phyloP scores from a whole-genome alignment of 2,113 vertebrate species.

The Chlorodrepanis virens region DNA sequence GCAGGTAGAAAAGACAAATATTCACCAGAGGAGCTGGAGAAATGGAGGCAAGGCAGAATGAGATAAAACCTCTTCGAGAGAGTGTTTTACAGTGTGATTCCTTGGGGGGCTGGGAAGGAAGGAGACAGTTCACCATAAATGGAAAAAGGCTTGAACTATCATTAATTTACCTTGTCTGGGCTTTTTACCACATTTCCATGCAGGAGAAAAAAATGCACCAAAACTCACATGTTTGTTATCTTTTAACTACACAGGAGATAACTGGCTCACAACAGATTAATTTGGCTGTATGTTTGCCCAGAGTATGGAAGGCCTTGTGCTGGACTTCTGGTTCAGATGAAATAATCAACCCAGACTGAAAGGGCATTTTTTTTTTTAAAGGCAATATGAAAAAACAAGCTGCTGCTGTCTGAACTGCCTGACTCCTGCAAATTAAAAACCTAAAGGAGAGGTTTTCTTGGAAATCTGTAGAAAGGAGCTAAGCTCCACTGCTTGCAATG shows the following conservation, averaged over 20 bases:
- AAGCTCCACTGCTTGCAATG: neutral
- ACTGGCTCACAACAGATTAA: neutral
- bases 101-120: neutral
- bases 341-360: neutral
- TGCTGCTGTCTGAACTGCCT: neutral
- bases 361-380: neutral
- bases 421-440: neutral
- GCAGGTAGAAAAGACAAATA: constrained; percentile 66
- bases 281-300: neutral
- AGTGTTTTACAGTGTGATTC: constrained; percentile 27
- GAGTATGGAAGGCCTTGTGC: neutral
- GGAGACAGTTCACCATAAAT: constrained; percentile 47
- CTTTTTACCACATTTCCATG: constrained; percentile 14
- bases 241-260: neutral
- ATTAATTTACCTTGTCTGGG: constrained; percentile 52
- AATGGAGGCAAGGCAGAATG: constrained; percentile 31
- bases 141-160: constrained; percentile 1
- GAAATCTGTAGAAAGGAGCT: neutral
- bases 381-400: neutral
- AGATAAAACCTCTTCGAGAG: constrained; percentile 46
- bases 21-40: constrained; percentile 1
- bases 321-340: neutral
- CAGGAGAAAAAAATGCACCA: neutral
- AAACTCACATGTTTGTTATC: neutral
- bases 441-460: neutral